A percentile compares a stretch with the other conserved stretches of the same genome.
Conservation (phyloP, 2,797 vertebrate genomes). For the Poecilia gillii region DNA sequence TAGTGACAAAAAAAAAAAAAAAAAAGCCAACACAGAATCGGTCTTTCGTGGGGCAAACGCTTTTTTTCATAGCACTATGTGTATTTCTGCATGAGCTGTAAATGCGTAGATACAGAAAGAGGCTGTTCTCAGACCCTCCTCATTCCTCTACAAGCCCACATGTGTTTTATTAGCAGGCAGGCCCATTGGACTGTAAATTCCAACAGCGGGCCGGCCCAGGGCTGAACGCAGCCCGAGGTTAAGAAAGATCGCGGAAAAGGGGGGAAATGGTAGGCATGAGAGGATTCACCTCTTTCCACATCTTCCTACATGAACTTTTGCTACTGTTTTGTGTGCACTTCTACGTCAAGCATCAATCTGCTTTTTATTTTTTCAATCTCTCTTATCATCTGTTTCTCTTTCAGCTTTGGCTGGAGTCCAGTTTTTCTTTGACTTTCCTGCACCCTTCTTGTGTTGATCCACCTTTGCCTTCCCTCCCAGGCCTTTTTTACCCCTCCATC, state of each 20-base stretch:
- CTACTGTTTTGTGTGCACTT: background rate
- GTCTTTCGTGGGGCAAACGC: background rate
- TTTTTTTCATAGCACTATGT: background rate
- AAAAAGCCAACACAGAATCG: background rate
- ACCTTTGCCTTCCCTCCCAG: conserved; percentile 9
- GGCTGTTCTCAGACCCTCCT: conserved; percentile 70
- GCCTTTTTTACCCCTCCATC: conserved; percentile 25
- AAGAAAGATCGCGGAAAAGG: conserved; percentile 52
- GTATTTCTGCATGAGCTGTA: conserved; percentile 16
- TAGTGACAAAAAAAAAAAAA: background rate
- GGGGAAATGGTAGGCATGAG: conserved; percentile 39
- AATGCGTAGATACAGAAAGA: conserved; percentile 49
- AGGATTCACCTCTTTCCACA: conserved; percentile 33
- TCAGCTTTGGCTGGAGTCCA: conserved; percentile 9
- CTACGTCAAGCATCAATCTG: background rate
- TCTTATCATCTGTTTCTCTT: conserved; percentile 34
- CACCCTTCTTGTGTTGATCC: conserved; percentile 4
- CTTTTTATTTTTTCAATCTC: conserved; percentile 10
- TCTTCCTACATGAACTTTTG: background rate
- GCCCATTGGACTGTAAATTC: conserved; percentile 81
- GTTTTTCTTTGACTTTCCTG: conserved; percentile 18
- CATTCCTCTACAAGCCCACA: conserved; percentile 81
- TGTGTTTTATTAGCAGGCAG: conserved; percentile 82
- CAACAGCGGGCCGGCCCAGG: conserved; percentile 61
- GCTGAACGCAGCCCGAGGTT: conserved; percentile 61